Conservation (phyloP, 2,888 invertebrate genomes). For the Agrilus mali region DNA sequence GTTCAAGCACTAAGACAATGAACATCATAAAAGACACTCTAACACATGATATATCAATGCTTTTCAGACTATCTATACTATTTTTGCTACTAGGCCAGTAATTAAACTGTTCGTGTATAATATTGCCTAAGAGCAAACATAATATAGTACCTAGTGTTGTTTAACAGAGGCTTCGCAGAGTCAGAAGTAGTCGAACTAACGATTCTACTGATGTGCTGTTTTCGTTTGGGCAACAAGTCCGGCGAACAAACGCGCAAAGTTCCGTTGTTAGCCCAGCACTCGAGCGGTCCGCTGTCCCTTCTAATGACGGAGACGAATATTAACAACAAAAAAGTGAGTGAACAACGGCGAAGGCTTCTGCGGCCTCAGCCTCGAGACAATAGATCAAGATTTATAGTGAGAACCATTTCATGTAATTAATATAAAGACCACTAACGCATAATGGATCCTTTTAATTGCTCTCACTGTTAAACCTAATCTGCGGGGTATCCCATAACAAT, state of each 20-base stretch:
- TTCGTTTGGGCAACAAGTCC: slow-evolving; percentile 13
- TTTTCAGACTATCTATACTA: slow-evolving; percentile 6
- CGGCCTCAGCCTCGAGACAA: too few species aligned
- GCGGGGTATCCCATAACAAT: too few species aligned
- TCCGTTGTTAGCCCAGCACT: slow-evolving; percentile 19
- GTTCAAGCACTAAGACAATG: too few species aligned
- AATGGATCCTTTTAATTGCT: too few species aligned
- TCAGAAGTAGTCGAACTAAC: slow-evolving; percentile 8
- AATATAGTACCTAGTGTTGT: slow-evolving; percentile 11
- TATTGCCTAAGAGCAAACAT: slow-evolving; percentile 6
- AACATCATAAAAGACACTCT: too few species aligned
- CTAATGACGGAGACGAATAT: slow-evolving; percentile 17
- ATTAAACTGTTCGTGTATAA: background rate
- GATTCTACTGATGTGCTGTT: slow-evolving; percentile 1
- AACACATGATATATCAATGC: too few species aligned
- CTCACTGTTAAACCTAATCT: too few species aligned
- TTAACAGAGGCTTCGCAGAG: slow-evolving; percentile 5
- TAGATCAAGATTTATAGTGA: too few species aligned
- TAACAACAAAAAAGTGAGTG: too few species aligned
- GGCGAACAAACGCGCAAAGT: slow-evolving; percentile 15
- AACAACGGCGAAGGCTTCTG: too few species aligned
- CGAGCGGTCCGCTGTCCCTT: slow-evolving; percentile 18
- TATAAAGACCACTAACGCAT: too few species aligned
- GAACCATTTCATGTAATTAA: too few species aligned
- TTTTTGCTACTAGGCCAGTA: slow-evolving; percentile 3